Evolutionary conservation across 2,113 vertebrate genomes (phyloP), one percentile per base, ranked within the genome.

Genomic region (Vulpes ferrilata): DNA sequence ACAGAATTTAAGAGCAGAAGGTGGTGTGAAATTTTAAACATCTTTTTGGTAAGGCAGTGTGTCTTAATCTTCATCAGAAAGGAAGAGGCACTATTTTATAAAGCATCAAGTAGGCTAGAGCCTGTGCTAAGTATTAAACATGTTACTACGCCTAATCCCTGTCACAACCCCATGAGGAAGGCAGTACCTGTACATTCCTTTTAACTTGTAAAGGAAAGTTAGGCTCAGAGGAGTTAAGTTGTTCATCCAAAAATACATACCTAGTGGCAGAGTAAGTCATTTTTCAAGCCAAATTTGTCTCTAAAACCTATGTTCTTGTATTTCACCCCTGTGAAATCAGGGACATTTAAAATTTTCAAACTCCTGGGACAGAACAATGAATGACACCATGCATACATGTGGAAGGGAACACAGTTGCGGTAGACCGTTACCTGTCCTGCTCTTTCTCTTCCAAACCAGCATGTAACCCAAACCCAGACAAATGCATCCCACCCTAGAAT

Each of bases 1-100:
- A 60, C 10, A 81, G 25, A 69, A 64, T 64, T 15, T 55, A 51
- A 86, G 57, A 71, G 22, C 43, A 71, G n/a, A 86, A 60, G 20
- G 51, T 12, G 79, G 62, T 38, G 6, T 51, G 38, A 80, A 76
- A 20, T 55, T 57, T 73, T 55, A 55, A 38, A 64, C 35, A 83
- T 69, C 57, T 76, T 71, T 51, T 55, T 59, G 85, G 74, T 43
- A 20, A 71, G 53, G 35, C 60, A 32, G 19, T 43, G n/a, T 71
- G n/a, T 64, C 83, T 94, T 62, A 53, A 93, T 51, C 30, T 81
- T 27, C 16, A 69, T 35, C 53, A 90, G 74, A 90, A 96, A 95
- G 71, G 59, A 93, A 90, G 71, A 10, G 19, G 19, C 12, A 87
- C 17, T 51, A 80, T 38, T 73, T 93, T 53, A 60, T n/a, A 19